phyloP scores from a whole-genome alignment of 1,140 invertebrate species.

The Sinella curviseta region DNA sequence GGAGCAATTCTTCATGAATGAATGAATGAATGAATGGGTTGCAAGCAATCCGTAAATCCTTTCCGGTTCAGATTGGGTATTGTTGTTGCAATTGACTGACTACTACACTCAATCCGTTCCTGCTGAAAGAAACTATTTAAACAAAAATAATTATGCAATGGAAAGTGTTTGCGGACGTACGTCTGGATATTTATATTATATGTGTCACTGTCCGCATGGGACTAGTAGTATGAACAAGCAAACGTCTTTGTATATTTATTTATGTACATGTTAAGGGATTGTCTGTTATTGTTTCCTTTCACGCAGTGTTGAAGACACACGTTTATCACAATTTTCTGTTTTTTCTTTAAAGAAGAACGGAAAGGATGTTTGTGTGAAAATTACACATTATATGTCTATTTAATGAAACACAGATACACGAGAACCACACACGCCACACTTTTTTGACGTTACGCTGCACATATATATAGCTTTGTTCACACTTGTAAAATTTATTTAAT shows the following conservation, averaged over 20 bases:
- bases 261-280: not conserved
- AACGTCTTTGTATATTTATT: not conserved
- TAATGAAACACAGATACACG: not conserved
- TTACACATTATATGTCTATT: constrained; percentile 2
- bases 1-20: not conserved
- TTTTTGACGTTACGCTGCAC: no score
- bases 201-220: not conserved
- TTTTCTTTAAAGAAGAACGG: not conserved
- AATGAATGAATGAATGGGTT: not conserved
- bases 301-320: not conserved
- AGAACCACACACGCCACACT: not conserved
- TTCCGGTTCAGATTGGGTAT: not conserved
- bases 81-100: not conserved
- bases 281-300: not conserved
- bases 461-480: no score
- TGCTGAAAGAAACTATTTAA: not conserved
- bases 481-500: no score
- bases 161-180: not conserved
- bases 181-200: not conserved
- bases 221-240: not conserved
- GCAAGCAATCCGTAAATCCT: constrained; percentile 4
- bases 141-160: not conserved
- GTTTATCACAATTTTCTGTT: not conserved
- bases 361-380: constrained; percentile 11
- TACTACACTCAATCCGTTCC: not conserved